Base-by-base conservation (phyloP, 1,140 invertebrate species). In the Drosophila sulfurigaster region DNA sequence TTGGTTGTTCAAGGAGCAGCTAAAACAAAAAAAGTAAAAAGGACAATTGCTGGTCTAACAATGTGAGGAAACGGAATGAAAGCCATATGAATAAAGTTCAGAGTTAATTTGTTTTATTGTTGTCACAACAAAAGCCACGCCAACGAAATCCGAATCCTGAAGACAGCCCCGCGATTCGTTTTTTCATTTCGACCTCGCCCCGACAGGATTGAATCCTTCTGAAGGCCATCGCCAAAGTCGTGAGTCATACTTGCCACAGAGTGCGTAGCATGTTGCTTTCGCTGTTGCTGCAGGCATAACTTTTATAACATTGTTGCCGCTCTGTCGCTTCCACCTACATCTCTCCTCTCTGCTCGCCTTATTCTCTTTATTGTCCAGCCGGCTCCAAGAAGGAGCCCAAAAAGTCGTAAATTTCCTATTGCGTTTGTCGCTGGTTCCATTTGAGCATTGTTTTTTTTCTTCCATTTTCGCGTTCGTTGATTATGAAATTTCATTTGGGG, bases 401-500 rank as follows among this genome's bases (percentile, higher is more conserved):
- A 60, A 35, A 54, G 57, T 82, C 79, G 52, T 82, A 87, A 87
- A 87, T 62, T 87, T 79, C 20, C 32, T 64, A 82, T 87, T 86
- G 67, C 72, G 38, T 38, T 63, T 62, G 48, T 35, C 32, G 32
- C 46, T 48, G 35, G 30, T 69, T 54, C 35, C 16, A 48, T 43
- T 32, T 25, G 16, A 48, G 15, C 5, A 13, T n/a, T 13, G 41
- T 62, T 30, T 65, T 28, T 28, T 41, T 59, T 49, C 58, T 59
- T 54, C 41, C 28, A 30, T 35, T 62, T 56, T 45, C 65, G 75
- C 64, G 41, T 63, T 78, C 68, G 62, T 79, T 80, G 79, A 80
- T 87, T 87, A 87, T 88, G 80, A 82, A 87, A 88, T 80, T 88
- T 80, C 70, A 78, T 82, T 87, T 65, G 73, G 58, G 54, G 76